Percentiles rank a stretch among this genome's conserved stretches.
phyloP scores from a whole-genome alignment of 2,113 vertebrate genomes.

The Rattus rattus region DNA sequence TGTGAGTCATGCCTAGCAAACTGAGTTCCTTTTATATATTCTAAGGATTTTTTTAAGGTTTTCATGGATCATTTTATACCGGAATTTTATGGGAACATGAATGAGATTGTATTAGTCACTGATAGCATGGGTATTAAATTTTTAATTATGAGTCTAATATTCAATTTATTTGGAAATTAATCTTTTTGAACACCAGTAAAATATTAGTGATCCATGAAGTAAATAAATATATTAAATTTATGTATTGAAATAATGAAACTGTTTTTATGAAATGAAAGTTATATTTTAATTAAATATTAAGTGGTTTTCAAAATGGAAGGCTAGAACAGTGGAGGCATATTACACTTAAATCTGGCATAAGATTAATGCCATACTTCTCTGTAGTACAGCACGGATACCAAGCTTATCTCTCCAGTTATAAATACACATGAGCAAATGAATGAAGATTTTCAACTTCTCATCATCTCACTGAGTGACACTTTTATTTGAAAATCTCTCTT shows the following conservation, averaged over 20 bases:
- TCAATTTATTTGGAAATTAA: slow-evolving; percentile 28
- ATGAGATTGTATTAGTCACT: slow-evolving; percentile 26
- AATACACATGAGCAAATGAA: slow-evolving; percentile 35
- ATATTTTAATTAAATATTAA: slow-evolving; percentile 38
- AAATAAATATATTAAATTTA: background rate
- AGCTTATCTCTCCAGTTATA: slow-evolving; percentile 36
- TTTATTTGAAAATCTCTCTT: slow-evolving; percentile 61
- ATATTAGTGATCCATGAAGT: slow-evolving; percentile 21
- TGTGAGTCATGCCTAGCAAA: background rate
- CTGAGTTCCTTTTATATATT: background rate
- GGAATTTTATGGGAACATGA: background rate
- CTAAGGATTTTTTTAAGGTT: background rate
- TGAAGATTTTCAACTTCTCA: slow-evolving; percentile 61
- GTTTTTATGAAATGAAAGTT: slow-evolving; percentile 20
- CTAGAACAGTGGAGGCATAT: background rate
- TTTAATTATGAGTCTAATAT: slow-evolving; percentile 36
- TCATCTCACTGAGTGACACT: slow-evolving; percentile 57
- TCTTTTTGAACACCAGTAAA: background rate
- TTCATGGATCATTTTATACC: background rate
- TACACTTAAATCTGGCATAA: background rate
- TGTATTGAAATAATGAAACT: background rate
- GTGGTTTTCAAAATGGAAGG: background rate
- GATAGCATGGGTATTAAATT: background rate
- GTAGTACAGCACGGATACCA: background rate
- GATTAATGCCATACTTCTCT: background rate